Percentiles rank a stretch among this genome's conserved stretches.
Conservation (phyloP, 2,797 vertebrate species). For the Sparus aurata region DNA sequence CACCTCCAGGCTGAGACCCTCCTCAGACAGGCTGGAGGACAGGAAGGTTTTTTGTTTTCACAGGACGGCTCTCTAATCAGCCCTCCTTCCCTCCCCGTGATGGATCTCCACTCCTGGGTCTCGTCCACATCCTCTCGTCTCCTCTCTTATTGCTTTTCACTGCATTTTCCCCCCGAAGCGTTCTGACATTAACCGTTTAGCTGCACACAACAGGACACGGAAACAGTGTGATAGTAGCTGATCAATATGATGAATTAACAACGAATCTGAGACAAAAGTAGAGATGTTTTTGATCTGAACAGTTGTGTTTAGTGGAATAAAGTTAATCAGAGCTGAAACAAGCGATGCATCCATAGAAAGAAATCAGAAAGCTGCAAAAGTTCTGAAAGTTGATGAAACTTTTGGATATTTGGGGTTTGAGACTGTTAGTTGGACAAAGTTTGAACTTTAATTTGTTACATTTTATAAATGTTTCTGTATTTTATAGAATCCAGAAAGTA, state of each 20-base stretch:
- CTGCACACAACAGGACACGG: neutral
- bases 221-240: neutral
- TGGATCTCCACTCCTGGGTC: conserved; percentile 71
- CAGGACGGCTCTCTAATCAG: conserved; percentile 53
- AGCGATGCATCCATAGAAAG: no score
- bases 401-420: no score
- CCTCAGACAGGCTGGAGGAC: conserved; percentile 53
- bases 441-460: no score
- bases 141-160: conserved; percentile 30
- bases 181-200: neutral
- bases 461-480: no score
- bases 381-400: no score
- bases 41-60: conserved; percentile 28
- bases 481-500: no score
- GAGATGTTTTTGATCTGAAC: no score
- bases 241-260: neutral
- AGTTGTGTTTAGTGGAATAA: neutral
- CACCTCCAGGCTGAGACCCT: conserved; percentile 30
- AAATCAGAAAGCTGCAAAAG: no score
- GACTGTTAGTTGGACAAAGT: no score
- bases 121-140: conserved; percentile 41
- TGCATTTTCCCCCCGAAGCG: conserved; percentile 13
- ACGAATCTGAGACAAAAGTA: neutral
- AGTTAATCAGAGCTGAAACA: no score
- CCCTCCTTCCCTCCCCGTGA: conserved; percentile 50